A percentile compares a stretch with the other conserved stretches of the same genome.
These are phyloP conservation scores for Drosophila athabasca DNA, from an alignment of 1,140 invertebrate genomes.

Conservation along the genomic window DNA sequence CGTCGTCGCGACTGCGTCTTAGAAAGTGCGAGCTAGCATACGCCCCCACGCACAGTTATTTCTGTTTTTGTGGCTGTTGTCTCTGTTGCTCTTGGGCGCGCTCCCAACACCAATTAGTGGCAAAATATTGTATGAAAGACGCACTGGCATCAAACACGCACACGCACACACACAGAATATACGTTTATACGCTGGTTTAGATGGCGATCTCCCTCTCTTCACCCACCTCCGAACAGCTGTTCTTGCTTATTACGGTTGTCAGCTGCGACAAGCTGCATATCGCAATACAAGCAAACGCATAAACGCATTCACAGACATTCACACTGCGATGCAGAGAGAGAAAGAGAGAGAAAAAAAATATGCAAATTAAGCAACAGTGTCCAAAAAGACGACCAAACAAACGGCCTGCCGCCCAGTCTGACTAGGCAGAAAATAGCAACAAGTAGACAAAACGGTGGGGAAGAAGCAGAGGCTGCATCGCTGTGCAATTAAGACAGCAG, in stretches of 20 bases:
- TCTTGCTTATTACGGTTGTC: constrained; percentile 20
- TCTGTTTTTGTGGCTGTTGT: constrained; percentile 30
- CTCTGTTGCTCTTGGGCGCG: constrained; percentile 4
- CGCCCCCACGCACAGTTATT: constrained; percentile 70
- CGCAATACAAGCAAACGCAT: constrained; percentile 22
- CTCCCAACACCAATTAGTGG: constrained; percentile 72
- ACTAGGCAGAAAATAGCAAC: constrained; percentile 77
- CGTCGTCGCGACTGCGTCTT: constrained; percentile 48
- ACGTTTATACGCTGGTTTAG: constrained; percentile 31
- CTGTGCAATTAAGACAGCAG: constrained; percentile 69
- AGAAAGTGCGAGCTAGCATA: constrained; percentile 61
- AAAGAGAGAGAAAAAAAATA: constrained; percentile 6
- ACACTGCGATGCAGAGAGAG: neutral
- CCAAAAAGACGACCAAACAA: constrained; percentile 24
- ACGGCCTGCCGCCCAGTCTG: constrained; percentile 69
- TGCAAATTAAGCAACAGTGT: constrained; percentile 51
- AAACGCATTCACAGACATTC: constrained; percentile 29
- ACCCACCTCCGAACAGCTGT: constrained; percentile 30
- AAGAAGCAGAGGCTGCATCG: constrained; percentile 37
- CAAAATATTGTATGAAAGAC: constrained; percentile 68
- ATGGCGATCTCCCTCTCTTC: constrained; percentile 6
- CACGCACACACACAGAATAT: neutral
- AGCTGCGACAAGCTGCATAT: constrained; percentile 16
- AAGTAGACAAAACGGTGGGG: constrained; percentile 53
- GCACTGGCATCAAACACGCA: constrained; percentile 48